These are phyloP conservation scores for Podabrus alpinus DNA, from an alignment of 2,888 invertebrate genomes.

Conservation along the genomic window DNA sequence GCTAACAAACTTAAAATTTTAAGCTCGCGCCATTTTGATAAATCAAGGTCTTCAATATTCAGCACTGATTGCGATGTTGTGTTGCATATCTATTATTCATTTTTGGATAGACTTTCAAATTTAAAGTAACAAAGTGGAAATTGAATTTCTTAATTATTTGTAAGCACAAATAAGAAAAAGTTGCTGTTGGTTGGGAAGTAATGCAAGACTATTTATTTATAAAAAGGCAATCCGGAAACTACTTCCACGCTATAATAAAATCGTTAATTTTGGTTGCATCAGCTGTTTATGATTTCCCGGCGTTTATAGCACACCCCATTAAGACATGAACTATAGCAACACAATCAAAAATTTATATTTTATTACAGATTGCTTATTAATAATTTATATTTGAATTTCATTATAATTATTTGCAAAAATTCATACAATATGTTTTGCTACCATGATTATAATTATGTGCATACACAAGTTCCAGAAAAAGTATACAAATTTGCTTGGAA, in stretches of 20 bases:
- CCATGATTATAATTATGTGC: no score
- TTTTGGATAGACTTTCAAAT: background rate
- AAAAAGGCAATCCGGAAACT: background rate
- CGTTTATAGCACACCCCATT: background rate
- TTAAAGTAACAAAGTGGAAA: background rate
- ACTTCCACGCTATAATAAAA: background rate
- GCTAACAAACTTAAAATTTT: conserved; percentile 3
- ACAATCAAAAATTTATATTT: background rate
- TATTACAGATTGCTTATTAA: background rate
- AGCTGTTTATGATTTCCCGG: background rate
- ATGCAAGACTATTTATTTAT: background rate
- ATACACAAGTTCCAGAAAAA: no score
- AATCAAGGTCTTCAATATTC: background rate
- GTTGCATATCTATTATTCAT: background rate
- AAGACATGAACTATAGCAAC: background rate
- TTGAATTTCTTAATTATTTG: background rate
- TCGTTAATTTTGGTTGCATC: background rate
- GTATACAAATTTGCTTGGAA: no score
- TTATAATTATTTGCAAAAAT: no score
- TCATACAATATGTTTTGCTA: no score
- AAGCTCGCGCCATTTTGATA: background rate
- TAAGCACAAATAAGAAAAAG: background rate
- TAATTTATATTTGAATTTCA: no score
- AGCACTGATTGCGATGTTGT: background rate
- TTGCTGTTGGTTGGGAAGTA: background rate